These are phyloP conservation scores for Brachionus calyciflorus DNA, from an alignment of 1,140 invertebrate genomes.

Conservation along the genomic window DNA sequence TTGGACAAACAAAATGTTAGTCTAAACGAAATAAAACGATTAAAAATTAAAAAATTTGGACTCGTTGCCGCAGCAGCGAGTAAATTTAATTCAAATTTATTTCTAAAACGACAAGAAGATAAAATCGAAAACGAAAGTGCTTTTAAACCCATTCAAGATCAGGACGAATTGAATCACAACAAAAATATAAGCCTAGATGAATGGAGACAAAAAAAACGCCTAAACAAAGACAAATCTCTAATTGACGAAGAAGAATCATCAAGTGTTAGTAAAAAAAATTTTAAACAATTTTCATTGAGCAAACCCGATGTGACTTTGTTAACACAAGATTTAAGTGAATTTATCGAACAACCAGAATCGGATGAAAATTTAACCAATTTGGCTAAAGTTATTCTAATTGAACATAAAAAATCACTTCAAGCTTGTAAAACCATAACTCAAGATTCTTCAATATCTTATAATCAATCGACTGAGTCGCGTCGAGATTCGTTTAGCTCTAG, in stretches of 20 bases:
- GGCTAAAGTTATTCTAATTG: constrained; percentile 42
- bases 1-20: background rate
- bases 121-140: background rate
- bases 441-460: constrained; percentile 14
- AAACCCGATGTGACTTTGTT: background rate
- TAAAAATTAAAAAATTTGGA: constrained; percentile 11
- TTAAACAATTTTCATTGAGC: background rate
- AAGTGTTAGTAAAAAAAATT: background rate
- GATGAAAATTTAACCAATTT: constrained; percentile 42
- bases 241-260: background rate
- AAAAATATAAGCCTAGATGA: background rate
- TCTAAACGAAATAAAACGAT: background rate
- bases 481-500: constrained; percentile 29
- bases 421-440: constrained; percentile 8
- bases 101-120: background rate
- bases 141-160: too few species aligned
- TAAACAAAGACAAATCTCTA: background rate
- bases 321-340: constrained; percentile 9
- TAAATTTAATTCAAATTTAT: constrained; percentile 25
- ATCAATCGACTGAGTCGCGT: constrained; percentile 8
- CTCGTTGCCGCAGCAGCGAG: background rate
- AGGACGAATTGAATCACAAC: too few species aligned
- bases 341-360: background rate
- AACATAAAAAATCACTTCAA: constrained; percentile 16
- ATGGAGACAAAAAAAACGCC: background rate